A percentile compares a stretch with the other conserved stretches of the same genome.
Evolutionary conservation across 2,888 invertebrate species (phyloP).

Genomic region (Drosophila gaucha): DNA sequence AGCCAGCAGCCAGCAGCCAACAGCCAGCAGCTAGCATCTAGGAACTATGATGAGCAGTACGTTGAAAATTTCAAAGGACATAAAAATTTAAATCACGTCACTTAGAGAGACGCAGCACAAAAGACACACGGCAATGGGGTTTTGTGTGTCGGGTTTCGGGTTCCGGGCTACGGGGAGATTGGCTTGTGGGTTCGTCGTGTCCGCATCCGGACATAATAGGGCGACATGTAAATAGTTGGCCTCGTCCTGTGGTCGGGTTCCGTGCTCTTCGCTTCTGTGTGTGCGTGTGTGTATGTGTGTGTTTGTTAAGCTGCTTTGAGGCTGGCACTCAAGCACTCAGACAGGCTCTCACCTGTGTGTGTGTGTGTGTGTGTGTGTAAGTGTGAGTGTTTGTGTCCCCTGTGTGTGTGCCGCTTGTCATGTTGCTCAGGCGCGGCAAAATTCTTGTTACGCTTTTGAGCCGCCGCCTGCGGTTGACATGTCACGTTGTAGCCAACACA

Average conservation of each 20-base stretch:
- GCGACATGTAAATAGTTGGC: conserved; percentile 68
- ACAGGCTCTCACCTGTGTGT: conserved; percentile 27
- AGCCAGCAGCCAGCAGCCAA: neutral
- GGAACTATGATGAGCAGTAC: conserved; percentile 14
- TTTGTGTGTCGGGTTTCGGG: neutral
- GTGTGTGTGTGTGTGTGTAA: conserved; percentile 14
- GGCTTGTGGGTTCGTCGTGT: conserved; percentile 8
- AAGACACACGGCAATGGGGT: conserved; percentile 32
- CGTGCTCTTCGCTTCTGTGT: neutral
- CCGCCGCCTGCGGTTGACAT: conserved; percentile 73
- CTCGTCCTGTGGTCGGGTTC: conserved; percentile 24
- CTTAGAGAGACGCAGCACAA: conserved; percentile 52
- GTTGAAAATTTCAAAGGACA: conserved; percentile 62
- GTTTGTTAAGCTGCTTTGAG: conserved; percentile 69
- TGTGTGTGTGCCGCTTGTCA: conserved; percentile 34
- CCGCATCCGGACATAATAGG: conserved; percentile 55
- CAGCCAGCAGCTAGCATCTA: neutral
- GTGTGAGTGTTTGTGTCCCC: conserved; percentile 14
- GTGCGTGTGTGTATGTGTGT: conserved; percentile 19
- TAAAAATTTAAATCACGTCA: conserved; percentile 75
- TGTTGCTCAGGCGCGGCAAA: conserved; percentile 61
- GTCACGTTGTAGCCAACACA: conserved; percentile 53
- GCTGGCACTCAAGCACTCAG: conserved; percentile 63
- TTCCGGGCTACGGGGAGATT: neutral
- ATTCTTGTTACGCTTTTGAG: conserved; percentile 73